Evolutionary conservation across 2,113 vertebrate genomes (phyloP).

Genomic region (Glaucomys volans): DNA sequence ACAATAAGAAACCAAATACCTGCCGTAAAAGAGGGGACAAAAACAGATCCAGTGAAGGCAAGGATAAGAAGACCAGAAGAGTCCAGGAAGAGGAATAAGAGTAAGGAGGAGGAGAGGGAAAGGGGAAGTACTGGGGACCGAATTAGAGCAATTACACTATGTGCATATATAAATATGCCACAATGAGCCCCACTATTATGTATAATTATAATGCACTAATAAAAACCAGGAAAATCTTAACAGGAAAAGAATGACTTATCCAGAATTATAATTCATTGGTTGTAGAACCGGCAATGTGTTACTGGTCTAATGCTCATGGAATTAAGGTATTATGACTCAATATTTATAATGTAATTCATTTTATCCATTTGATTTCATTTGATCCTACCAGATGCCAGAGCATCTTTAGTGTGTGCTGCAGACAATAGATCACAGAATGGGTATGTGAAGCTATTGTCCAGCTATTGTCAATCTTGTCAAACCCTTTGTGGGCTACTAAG

Average conservation of each 20-base stretch:
- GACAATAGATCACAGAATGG: neutral
- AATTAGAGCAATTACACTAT: too few relatives aligned
- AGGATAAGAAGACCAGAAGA: neutral
- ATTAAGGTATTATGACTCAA: conserved; percentile 4
- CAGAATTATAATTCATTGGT: neutral
- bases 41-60: neutral
- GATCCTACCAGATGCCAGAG: neutral
- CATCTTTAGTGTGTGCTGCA: neutral
- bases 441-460: neutral
- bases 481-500: neutral
- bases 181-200: too few relatives aligned
- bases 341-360: neutral
- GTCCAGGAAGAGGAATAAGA: too few relatives aligned
- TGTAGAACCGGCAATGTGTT: neutral
- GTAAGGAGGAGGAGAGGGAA: too few relatives aligned
- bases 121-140: too few relatives aligned
- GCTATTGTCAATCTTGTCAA: neutral
- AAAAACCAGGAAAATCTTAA: too few relatives aligned
- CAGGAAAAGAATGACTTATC: neutral
- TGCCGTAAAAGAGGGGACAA: neutral
- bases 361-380: neutral
- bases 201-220: too few relatives aligned
- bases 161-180: too few relatives aligned
- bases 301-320: neutral
- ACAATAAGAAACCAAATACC: neutral